Conservation (phyloP, 1,140 invertebrate species). For the Pseudomyrmex dendroicus region DNA sequence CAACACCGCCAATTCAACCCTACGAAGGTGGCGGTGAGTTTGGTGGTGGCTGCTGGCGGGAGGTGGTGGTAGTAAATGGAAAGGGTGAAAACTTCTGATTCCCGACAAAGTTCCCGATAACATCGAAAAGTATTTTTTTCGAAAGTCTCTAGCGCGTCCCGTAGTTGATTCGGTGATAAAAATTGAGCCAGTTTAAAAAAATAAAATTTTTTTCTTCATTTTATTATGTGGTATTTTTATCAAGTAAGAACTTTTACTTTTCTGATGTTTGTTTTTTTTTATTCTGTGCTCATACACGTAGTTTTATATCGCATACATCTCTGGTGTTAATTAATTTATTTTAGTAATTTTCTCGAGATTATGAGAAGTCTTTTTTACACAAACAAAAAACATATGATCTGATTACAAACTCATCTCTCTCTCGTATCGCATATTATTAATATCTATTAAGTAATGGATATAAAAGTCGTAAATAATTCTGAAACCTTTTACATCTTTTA, state of each 20-base stretch:
- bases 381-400: too few species aligned
- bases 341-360: constrained; percentile 10
- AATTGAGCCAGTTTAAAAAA: constrained; percentile 72
- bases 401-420: too few species aligned
- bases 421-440: too few species aligned
- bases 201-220: constrained; percentile 39
- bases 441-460: not conserved
- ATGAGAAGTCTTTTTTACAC: too few species aligned
- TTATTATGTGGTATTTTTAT: constrained; percentile 4
- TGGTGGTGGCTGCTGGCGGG: constrained; percentile 23
- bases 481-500: not conserved
- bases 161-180: constrained; percentile 33
- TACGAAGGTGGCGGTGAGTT: constrained; percentile 66
- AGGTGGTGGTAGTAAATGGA: not conserved
- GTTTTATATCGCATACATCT: not conserved
- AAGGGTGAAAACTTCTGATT: constrained; percentile 66
- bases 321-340: not conserved
- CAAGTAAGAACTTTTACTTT: not conserved
- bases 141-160: constrained; percentile 40
- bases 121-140: constrained; percentile 65
- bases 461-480: not conserved
- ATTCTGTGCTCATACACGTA: not conserved
- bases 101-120: constrained; percentile 48
- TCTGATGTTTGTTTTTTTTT: not conserved
- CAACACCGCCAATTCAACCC: constrained; percentile 81